Percentiles rank a stretch among this genome's conserved stretches.
Evolutionary conservation across 2,888 invertebrate species (phyloP).

Genomic region (Smittia sp.): DNA sequence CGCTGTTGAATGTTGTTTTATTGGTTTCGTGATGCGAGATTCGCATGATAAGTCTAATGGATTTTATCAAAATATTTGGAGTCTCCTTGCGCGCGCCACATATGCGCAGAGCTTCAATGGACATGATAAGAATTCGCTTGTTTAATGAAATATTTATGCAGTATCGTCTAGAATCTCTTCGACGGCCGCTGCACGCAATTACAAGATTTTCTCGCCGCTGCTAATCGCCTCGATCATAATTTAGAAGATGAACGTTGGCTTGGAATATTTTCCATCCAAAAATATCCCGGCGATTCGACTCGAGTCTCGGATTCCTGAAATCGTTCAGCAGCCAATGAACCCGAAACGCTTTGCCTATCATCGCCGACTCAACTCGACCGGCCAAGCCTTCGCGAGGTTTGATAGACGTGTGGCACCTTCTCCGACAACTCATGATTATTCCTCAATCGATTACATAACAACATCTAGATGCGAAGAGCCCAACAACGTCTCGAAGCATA

Average conservation of each 20-base stretch:
- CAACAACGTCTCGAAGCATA: not conserved
- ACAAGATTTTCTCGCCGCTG: not conserved
- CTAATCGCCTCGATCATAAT: not conserved
- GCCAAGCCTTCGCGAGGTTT: too few relatives aligned
- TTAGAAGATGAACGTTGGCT: too few relatives aligned
- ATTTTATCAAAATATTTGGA: conserved; percentile 22
- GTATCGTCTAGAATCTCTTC: not conserved
- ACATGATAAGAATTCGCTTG: conserved; percentile 3
- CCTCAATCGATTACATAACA: too few relatives aligned
- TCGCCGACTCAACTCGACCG: too few relatives aligned
- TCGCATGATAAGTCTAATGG: conserved; percentile 18
- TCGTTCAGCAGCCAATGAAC: too few relatives aligned
- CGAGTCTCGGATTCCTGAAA: too few relatives aligned
- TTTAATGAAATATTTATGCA: not conserved
- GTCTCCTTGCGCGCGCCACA: not conserved
- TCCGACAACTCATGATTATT: too few relatives aligned
- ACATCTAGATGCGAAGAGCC: too few relatives aligned
- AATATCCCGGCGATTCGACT: too few relatives aligned
- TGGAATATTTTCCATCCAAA: too few relatives aligned
- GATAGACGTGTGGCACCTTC: too few relatives aligned
- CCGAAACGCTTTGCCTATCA: too few relatives aligned
- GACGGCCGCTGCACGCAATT: not conserved
- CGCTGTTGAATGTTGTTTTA: not conserved
- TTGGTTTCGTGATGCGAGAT: conserved; percentile 1
- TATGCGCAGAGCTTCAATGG: not conserved